Percentiles rank a stretch among this genome's conserved stretches.
Conservation (phyloP, 2,113 vertebrate genomes). For the Epinephelus moara region DNA sequence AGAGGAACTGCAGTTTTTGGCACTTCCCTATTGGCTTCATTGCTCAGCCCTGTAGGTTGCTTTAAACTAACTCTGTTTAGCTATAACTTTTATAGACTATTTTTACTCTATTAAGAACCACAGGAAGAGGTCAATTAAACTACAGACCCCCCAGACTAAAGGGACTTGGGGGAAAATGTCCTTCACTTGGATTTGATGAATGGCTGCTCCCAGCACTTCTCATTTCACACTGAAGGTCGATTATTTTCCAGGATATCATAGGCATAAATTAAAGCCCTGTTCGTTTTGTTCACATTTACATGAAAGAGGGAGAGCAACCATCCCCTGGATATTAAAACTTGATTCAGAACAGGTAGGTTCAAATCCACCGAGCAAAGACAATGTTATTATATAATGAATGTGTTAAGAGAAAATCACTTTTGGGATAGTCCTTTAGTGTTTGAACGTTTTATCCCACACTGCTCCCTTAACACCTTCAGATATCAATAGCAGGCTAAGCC, state of each 20-base stretch:
- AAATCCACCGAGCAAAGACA: slow-evolving; percentile 31
- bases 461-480: slow-evolving; percentile 10
- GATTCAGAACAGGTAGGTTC: slow-evolving; percentile 41
- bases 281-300: slow-evolving; percentile 49
- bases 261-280: slow-evolving; percentile 67
- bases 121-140: slow-evolving; percentile 62
- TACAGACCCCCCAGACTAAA: slow-evolving; percentile 48
- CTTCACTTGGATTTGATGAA: slow-evolving; percentile 72
- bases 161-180: slow-evolving; percentile 49
- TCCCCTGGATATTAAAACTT: slow-evolving; percentile 42
- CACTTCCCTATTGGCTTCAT: too few species aligned
- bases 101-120: slow-evolving; percentile 48
- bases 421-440: background rate
- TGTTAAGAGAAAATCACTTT: background rate
- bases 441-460: slow-evolving; percentile 16
- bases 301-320: background rate
- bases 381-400: background rate
- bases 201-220: slow-evolving; percentile 49
- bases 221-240: slow-evolving; percentile 73
- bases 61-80: slow-evolving; percentile 4
- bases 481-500: slow-evolving; percentile 48
- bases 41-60: background rate
- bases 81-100: slow-evolving; percentile 35
- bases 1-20: too few species aligned
- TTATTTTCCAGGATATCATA: slow-evolving; percentile 69